Evolutionary conservation across 1,140 invertebrate genomes (phyloP).

Genomic region (Sitobion miscanthi): DNA sequence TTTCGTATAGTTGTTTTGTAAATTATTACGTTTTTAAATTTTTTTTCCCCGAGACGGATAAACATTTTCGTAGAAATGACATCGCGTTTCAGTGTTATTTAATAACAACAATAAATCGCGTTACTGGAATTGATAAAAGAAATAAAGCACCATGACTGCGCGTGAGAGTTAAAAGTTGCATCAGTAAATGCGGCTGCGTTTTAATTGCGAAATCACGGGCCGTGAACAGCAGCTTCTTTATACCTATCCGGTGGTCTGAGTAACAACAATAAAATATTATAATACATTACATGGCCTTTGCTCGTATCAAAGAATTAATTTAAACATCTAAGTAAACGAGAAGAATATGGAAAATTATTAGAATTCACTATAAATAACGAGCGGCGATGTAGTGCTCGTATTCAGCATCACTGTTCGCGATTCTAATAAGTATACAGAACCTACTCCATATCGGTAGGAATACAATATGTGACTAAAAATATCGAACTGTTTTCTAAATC

Average conservation of each 20-base stretch:
- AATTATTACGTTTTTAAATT: background rate
- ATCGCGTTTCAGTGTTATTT: background rate
- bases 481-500: background rate
- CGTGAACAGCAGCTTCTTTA: background rate
- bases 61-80: background rate
- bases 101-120: background rate
- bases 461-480: background rate
- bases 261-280: background rate
- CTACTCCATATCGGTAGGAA: too few relatives aligned
- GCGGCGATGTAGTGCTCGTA: background rate
- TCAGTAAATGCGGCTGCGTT: background rate
- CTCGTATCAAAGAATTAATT: background rate
- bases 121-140: slow-evolving; percentile 12
- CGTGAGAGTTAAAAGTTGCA: background rate
- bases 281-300: background rate
- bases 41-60: background rate
- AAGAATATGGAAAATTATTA: background rate
- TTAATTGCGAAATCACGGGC: background rate
- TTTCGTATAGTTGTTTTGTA: slow-evolving; percentile 23
- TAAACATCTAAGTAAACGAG: background rate
- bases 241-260: background rate
- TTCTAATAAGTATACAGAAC: background rate
- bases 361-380: background rate
- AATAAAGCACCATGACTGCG: background rate
- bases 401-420: background rate